These are phyloP conservation scores for Drepana arcuata DNA, from an alignment of 1,140 invertebrate species.

Conservation along the genomic window DNA sequence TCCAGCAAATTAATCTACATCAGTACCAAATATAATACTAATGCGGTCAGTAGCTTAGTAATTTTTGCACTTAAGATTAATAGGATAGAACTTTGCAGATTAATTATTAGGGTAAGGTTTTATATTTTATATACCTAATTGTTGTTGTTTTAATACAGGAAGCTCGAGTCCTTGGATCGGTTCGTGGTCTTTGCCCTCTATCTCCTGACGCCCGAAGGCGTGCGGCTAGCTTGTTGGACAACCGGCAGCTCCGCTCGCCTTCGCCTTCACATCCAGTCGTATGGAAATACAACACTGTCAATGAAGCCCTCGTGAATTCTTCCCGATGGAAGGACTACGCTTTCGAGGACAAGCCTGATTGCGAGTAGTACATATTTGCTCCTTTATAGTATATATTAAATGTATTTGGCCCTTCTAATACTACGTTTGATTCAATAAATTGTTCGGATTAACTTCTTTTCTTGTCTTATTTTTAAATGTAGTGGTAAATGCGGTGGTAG, in stretches of 20 bases:
- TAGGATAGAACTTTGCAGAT: neutral
- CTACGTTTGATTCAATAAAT: no score
- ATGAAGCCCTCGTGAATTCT: constrained; percentile 43
- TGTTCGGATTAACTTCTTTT: no score
- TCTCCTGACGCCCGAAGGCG: constrained; percentile 36
- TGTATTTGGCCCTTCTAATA: no score
- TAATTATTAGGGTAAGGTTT: neutral
- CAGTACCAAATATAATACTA: neutral
- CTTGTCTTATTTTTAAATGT: no score
- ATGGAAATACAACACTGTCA: constrained; percentile 60
- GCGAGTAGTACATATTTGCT: no score
- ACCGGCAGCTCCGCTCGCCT: constrained; percentile 26
- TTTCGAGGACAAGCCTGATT: constrained; percentile 28
- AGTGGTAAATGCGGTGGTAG: no score
- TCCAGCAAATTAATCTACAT: no score
- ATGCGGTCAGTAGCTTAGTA: neutral
- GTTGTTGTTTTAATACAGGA: constrained; percentile 15
- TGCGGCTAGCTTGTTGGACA: constrained; percentile 35
- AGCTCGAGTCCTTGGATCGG: constrained; percentile 15
- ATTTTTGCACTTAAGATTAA: no score
- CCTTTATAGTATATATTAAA: no score
- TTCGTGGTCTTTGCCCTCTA: constrained; percentile 28
- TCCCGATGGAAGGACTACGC: constrained; percentile 41
- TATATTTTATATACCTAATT: neutral
- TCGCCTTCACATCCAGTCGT: constrained; percentile 22